Evolutionary conservation across 64 coral and sea anemone species (phyloP).

Genomic region (Exaiptasia diaphana): DNA sequence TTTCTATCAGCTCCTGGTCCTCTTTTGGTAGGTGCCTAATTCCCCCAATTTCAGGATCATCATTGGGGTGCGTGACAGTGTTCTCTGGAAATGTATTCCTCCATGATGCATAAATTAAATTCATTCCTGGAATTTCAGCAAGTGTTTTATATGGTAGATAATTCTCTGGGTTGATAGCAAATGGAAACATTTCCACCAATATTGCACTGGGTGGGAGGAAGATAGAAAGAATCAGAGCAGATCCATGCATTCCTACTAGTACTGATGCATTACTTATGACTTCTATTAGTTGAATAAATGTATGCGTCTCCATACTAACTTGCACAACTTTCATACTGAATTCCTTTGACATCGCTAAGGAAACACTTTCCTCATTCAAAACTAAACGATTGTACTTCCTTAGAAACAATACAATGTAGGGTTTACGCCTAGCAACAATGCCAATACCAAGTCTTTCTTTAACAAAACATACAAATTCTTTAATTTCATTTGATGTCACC

Average conservation of each 20-base stretch:
- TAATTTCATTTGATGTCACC: constrained; percentile 38
- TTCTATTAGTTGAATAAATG: constrained; percentile 61
- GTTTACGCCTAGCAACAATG: neutral
- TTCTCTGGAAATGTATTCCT: constrained; percentile 74
- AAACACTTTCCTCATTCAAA: constrained; percentile 74
- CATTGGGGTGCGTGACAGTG: constrained; percentile 74
- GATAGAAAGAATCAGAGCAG: constrained; percentile 77
- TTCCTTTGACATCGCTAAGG: constrained; percentile 64
- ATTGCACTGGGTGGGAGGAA: constrained; percentile 68
- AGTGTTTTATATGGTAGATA: constrained; percentile 91
- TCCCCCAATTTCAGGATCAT: constrained; percentile 67
- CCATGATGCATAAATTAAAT: constrained; percentile 64
- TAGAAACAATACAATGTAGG: constrained; percentile 73
- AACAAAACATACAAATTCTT: constrained; percentile 75
- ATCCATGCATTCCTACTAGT: constrained; percentile 96
- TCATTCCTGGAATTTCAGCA: constrained; percentile 53
- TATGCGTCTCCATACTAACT: constrained; percentile 83
- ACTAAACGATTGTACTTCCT: constrained; percentile 80
- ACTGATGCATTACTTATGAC: constrained; percentile 67
- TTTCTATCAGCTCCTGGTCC: constrained; percentile 54
- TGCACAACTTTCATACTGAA: constrained; percentile 67
- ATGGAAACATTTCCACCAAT: constrained; percentile 85
- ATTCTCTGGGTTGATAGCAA: constrained; percentile 69
- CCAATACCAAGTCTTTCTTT: constrained; percentile 47
- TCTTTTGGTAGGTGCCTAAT: constrained; percentile 70